These are phyloP conservation scores for Brachypodius melanocephalos DNA, from an alignment of 2,113 vertebrate species.

Conservation along the genomic window DNA sequence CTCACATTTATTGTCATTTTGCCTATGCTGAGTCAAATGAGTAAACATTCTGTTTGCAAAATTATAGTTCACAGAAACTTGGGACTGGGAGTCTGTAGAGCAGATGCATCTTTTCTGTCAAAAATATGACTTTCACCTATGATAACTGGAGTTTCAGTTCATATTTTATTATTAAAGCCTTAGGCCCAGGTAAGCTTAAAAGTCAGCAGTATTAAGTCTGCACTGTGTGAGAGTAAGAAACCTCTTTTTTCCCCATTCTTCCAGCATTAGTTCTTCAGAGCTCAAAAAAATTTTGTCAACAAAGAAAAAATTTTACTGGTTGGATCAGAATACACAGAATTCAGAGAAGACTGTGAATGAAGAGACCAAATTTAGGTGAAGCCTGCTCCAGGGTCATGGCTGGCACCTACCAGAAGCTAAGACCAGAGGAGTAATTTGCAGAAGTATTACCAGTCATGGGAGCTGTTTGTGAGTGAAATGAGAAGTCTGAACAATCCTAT, in stretches of 20 bases:
- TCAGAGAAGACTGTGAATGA: neutral
- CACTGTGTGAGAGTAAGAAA: neutral
- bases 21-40: neutral
- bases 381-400: neutral
- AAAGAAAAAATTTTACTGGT: neutral
- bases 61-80: neutral
- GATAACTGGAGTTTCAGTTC: neutral
- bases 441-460: neutral
- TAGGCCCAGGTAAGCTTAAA: neutral
- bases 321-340: neutral
- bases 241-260: neutral
- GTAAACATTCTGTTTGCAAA: neutral
- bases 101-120: neutral
- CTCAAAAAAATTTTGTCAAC: neutral
- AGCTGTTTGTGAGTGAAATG: neutral
- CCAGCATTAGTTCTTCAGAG: neutral
- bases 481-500: neutral
- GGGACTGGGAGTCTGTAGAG: neutral
- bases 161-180: neutral
- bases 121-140: neutral
- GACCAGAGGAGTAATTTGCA: neutral
- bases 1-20: neutral
- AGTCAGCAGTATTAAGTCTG: neutral
- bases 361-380: neutral
- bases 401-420: neutral